These are phyloP conservation scores for Phengaris arion DNA, from an alignment of 2,888 invertebrate species.

Conservation along the genomic window DNA sequence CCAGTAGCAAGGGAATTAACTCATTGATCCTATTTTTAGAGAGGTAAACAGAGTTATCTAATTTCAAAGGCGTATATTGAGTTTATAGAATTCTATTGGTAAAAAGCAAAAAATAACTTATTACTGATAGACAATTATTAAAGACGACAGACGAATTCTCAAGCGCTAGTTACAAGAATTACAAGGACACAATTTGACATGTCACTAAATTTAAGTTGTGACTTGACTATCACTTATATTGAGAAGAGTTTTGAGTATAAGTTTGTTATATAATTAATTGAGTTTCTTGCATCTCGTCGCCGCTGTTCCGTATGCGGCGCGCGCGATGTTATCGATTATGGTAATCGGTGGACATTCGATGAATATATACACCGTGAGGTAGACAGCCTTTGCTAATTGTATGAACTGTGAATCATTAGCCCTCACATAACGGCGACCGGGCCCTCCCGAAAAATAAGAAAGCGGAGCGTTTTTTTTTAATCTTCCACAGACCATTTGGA, in stretches of 20 bases:
- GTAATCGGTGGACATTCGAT: slow-evolving; percentile 77
- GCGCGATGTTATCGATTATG: slow-evolving; percentile 75
- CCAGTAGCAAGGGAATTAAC: too few relatives aligned
- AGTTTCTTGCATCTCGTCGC: slow-evolving; percentile 58
- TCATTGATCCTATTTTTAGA: too few relatives aligned
- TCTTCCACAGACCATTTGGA: too few relatives aligned
- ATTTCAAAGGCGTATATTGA: too few relatives aligned
- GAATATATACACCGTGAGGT: slow-evolving; percentile 76
- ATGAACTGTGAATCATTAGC: slow-evolving; percentile 74
- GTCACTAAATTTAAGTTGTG: not conserved
- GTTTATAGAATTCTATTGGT: too few relatives aligned
- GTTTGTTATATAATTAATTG: slow-evolving; percentile 19
- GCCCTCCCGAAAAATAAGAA: not conserved
- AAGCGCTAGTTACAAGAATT: too few relatives aligned
- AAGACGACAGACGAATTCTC: too few relatives aligned
- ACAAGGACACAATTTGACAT: too few relatives aligned
- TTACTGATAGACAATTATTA: too few relatives aligned
- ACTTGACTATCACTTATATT: not conserved
- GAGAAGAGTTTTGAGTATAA: too few relatives aligned
- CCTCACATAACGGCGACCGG: slow-evolving; percentile 55
- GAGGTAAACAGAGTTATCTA: too few relatives aligned
- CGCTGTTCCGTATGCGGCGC: slow-evolving; percentile 72
- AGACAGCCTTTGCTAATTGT: slow-evolving; percentile 79
- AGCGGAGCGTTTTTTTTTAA: slow-evolving; percentile 5
- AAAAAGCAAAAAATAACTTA: too few relatives aligned